These are phyloP conservation scores for Pachliopta kotzebuea DNA, from an alignment of 2,888 invertebrate species.

Conservation along the genomic window DNA sequence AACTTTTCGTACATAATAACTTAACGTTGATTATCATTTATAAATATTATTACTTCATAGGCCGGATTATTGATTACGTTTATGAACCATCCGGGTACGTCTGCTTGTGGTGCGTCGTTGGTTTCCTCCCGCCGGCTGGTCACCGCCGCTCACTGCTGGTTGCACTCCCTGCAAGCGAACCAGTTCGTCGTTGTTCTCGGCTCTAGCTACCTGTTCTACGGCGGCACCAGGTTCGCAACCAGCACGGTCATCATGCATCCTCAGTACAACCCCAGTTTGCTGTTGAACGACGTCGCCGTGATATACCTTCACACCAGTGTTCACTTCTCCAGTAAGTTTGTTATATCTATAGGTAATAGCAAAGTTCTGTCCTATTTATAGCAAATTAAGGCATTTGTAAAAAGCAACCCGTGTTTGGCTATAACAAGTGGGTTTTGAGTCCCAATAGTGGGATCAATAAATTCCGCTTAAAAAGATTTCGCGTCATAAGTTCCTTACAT, in stretches of 20 bases:
- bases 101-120: conserved; percentile 55
- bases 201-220: conserved; percentile 46
- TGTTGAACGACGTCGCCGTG: conserved; percentile 54
- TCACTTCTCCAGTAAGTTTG: conserved; percentile 37
- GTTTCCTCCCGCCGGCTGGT: conserved; percentile 44
- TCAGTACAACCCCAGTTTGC: conserved; percentile 37
- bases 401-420: too few relatives aligned
- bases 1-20: too few relatives aligned
- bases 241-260: conserved; percentile 48
- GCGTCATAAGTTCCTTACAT: too few relatives aligned
- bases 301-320: conserved; percentile 47
- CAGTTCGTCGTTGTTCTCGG: conserved; percentile 52
- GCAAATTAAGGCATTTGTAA: too few relatives aligned
- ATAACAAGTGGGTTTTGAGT: too few relatives aligned
- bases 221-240: conserved; percentile 50
- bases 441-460: too few relatives aligned
- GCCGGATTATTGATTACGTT: conserved; percentile 53
- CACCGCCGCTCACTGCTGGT: conserved; percentile 65
- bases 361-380: too few relatives aligned
- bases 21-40: too few relatives aligned
- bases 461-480: too few relatives aligned
- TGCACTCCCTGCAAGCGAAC: conserved; percentile 44
- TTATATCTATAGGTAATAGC: not conserved
- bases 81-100: conserved; percentile 40
- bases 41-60: conserved; percentile 36